Percentiles rank a stretch among this genome's conserved stretches.
These are phyloP conservation scores for Andrena flavipes DNA, from an alignment of 2,888 invertebrate genomes.

Conservation along the genomic window DNA sequence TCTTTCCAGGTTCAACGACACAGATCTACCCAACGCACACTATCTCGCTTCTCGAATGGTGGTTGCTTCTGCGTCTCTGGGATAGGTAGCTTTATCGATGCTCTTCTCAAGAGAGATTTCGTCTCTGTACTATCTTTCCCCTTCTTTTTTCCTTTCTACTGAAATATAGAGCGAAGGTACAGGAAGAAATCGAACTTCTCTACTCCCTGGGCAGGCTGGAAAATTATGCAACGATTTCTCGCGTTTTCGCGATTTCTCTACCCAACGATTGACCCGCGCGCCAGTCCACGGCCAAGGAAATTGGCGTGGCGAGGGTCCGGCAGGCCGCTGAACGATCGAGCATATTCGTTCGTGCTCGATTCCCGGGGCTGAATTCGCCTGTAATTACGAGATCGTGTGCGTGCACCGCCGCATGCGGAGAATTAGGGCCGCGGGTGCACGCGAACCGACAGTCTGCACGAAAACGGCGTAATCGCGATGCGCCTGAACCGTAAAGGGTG, in stretches of 20 bases:
- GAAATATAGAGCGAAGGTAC: background rate
- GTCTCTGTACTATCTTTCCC: too few species aligned
- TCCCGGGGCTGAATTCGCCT: conserved; percentile 25
- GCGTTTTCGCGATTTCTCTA: too few species aligned
- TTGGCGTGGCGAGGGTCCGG: conserved; percentile 14
- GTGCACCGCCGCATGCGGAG: conserved; percentile 20
- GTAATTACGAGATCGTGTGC: conserved; percentile 37
- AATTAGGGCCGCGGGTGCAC: conserved; percentile 36
- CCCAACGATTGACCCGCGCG: conserved; percentile 13
- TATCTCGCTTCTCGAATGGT: background rate
- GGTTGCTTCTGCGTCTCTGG: background rate
- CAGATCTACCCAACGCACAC: background rate
- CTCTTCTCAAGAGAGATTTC: background rate
- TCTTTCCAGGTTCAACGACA: background rate
- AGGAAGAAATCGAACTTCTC: background rate
- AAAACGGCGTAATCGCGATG: conserved; percentile 33
- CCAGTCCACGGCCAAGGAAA: conserved; percentile 14
- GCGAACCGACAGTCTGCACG: conserved; percentile 47
- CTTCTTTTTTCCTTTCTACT: too few species aligned
- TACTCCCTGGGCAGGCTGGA: background rate
- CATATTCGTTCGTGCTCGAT: conserved; percentile 33
- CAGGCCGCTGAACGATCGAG: conserved; percentile 13
- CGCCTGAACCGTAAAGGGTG: conserved; percentile 22
- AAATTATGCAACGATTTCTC: conserved; percentile 19
- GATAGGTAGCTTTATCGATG: background rate